Percentiles rank a stretch among this genome's conserved stretches.
These are phyloP conservation scores for Rosalia funebris DNA, from an alignment of 2,888 invertebrate species.

Conservation along the genomic window DNA sequence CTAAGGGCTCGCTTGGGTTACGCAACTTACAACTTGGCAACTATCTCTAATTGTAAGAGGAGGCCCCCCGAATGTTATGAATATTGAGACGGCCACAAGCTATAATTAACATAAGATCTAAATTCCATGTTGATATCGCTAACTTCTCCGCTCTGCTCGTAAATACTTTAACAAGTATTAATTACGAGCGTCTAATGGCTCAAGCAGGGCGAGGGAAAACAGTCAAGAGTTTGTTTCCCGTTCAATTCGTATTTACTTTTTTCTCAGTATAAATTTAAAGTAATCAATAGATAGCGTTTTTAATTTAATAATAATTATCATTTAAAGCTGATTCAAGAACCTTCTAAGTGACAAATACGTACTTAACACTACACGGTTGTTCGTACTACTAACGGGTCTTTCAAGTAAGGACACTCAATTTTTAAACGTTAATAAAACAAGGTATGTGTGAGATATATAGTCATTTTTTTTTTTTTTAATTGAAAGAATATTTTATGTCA, in stretches of 20 bases:
- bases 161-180: constrained; percentile 44
- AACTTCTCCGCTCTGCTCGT: constrained; percentile 32
- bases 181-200: constrained; percentile 32
- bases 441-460: too few species aligned
- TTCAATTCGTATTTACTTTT: neutral
- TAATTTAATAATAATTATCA: neutral
- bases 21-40: constrained; percentile 51
- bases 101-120: constrained; percentile 60
- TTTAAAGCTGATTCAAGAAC: too few species aligned
- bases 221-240: neutral
- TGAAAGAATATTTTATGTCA: too few species aligned
- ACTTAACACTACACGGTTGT: too few species aligned
- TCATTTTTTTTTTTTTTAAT: too few species aligned
- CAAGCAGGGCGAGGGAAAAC: neutral
- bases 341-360: too few species aligned
- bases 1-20: constrained; percentile 12
- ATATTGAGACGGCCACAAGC: constrained; percentile 61
- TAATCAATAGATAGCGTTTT: too few species aligned
- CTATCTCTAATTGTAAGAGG: constrained; percentile 58
- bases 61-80: constrained; percentile 56
- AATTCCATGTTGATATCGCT: constrained; percentile 40
- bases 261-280: too few species aligned
- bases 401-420: too few species aligned
- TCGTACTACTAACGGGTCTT: too few species aligned
- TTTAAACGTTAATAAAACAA: too few species aligned